Evolutionary conservation across 2,113 vertebrate genomes (phyloP).

Genomic region (Prunella himalayana): DNA sequence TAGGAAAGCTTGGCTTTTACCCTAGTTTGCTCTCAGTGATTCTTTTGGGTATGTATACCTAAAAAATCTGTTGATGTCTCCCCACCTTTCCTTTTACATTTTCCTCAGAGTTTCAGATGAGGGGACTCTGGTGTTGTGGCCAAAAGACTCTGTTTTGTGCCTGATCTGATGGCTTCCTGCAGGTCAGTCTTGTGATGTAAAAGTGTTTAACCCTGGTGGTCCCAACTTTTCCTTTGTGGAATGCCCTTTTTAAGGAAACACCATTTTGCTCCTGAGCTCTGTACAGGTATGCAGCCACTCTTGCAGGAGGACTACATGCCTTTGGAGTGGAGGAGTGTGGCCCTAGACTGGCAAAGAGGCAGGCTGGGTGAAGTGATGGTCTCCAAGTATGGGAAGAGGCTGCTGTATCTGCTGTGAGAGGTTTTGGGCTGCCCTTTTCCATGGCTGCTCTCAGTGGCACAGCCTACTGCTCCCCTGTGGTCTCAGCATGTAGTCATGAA

Average conservation of each 20-base stretch:
- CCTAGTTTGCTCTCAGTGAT: neutral
- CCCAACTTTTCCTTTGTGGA: neutral
- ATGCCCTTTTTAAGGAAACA: neutral
- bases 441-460: rapidly evolving
- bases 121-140: neutral
- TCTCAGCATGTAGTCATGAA: neutral
- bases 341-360: neutral
- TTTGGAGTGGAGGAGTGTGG: neutral
- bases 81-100: neutral
- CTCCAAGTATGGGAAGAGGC: neutral
- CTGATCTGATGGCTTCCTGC: neutral
- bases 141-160: neutral
- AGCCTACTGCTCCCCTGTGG: neutral
- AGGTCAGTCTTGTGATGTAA: neutral
- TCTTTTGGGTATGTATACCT: neutral
- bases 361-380: neutral
- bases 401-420: rapidly evolving
- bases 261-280: neutral
- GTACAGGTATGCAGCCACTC: neutral
- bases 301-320: neutral
- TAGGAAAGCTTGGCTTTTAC: neutral
- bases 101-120: neutral
- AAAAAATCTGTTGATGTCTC: neutral
- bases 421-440: neutral
- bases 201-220: neutral